phyloP scores from a whole-genome alignment of 2,797 vertebrate genomes.

The Holocentrus rufus region DNA sequence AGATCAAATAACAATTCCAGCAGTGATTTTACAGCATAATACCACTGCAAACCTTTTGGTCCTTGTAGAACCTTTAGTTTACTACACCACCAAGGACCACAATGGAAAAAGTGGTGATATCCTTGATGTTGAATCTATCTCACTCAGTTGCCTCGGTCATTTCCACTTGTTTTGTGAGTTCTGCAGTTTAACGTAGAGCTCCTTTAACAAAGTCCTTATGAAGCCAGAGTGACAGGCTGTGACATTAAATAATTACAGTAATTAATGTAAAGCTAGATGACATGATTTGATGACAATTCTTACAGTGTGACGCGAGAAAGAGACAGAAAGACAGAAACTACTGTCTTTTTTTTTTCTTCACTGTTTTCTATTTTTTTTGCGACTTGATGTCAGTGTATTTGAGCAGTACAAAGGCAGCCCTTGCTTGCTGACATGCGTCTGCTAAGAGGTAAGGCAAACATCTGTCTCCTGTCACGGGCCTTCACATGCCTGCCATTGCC shows the following conservation, averaged over 20 bases:
- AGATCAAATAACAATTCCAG: too few relatives aligned
- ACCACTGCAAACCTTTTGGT: too few relatives aligned
- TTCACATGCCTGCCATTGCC: constrained; percentile 70
- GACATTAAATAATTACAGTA: constrained; percentile 16
- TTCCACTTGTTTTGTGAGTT: constrained; percentile 1
- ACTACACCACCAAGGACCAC: too few relatives aligned
- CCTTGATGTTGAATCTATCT: neutral
- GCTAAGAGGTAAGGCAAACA: constrained; percentile 79
- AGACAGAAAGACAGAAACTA: constrained; percentile 2
- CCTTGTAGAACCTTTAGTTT: constrained; percentile 35
- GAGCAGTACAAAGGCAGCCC: constrained; percentile 73
- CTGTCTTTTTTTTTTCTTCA: neutral
- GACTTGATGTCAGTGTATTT: constrained; percentile 67
- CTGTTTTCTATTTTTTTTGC: constrained; percentile 44
- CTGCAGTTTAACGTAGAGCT: constrained; percentile 8
- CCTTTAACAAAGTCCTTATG: constrained; percentile 17
- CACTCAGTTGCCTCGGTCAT: neutral
- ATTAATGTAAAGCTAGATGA: constrained; percentile 17
- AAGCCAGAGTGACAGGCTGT: neutral
- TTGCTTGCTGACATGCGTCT: constrained; percentile 71
- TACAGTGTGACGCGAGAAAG: neutral
- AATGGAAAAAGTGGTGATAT: neutral
- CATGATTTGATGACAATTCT: neutral
- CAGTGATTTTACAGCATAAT: too few relatives aligned
- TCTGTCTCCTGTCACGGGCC: constrained; percentile 78